Conservation (phyloP, 2,888 invertebrate species). For the Cantharis rufa region DNA sequence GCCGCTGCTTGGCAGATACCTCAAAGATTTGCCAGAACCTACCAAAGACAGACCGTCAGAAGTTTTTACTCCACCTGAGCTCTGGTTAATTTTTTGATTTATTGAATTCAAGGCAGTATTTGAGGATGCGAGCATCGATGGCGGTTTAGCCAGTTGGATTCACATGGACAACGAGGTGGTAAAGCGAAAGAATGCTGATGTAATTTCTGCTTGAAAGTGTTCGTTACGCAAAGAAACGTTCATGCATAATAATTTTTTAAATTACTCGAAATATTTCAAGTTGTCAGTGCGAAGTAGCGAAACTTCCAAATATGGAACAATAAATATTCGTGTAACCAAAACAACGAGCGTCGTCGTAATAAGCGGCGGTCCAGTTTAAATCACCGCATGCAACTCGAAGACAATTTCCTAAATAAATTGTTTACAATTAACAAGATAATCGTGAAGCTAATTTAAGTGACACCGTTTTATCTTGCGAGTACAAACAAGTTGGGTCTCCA, state of each 20-base stretch:
- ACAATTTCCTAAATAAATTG: neutral
- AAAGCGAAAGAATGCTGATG: neutral
- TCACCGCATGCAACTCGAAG: neutral
- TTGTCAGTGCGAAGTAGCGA: neutral
- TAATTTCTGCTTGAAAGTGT: neutral
- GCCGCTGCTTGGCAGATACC: too few relatives aligned
- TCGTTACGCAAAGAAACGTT: neutral
- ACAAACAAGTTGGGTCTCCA: conserved; percentile 15
- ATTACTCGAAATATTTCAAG: neutral
- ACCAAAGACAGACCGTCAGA: too few relatives aligned
- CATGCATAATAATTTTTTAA: neutral
- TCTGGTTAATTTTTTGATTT: too few relatives aligned
- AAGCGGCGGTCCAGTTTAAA: neutral
- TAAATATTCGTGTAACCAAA: neutral
- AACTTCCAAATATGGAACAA: neutral
- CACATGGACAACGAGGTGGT: neutral
- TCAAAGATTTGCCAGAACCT: too few relatives aligned
- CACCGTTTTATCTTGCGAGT: conserved; percentile 21
- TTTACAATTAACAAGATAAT: conserved; percentile 16
- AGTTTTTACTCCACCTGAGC: too few relatives aligned
- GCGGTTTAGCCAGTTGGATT: neutral
- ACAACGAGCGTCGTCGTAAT: neutral
- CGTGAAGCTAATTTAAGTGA: conserved; percentile 29
- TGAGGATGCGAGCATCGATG: neutral
- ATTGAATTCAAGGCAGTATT: too few relatives aligned